Percentiles rank a stretch among this genome's conserved stretches.
These are phyloP conservation scores for Dipodomys spectabilis DNA, from an alignment of 2,113 vertebrate species.

Conservation along the genomic window DNA sequence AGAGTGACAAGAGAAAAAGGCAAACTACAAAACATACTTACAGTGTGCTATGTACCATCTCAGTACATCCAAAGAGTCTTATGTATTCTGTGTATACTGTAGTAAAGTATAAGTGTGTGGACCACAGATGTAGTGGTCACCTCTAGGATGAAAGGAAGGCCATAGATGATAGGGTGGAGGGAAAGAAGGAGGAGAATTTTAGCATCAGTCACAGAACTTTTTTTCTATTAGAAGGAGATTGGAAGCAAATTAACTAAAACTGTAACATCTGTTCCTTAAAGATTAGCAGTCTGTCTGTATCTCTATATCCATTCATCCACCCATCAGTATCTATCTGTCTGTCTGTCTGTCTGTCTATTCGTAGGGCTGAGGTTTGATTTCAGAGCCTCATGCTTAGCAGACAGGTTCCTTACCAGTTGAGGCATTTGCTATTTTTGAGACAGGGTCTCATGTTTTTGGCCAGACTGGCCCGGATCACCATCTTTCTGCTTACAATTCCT, in stretches of 20 bases:
- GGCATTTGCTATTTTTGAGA: too few relatives aligned
- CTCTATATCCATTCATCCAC: too few relatives aligned
- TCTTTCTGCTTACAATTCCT: too few relatives aligned
- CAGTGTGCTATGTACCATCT: background rate
- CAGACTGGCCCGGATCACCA: too few relatives aligned
- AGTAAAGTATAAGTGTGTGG: background rate
- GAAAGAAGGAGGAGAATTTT: background rate
- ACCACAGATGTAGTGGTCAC: background rate
- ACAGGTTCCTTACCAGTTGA: too few relatives aligned
- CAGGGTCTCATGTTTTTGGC: too few relatives aligned
- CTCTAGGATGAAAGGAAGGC: background rate
- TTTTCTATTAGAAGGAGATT: background rate
- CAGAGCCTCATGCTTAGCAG: too few relatives aligned
- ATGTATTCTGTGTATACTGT: background rate
- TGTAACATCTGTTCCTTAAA: conserved; percentile 9
- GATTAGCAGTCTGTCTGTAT: background rate
- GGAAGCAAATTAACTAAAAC: conserved; percentile 37
- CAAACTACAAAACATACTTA: background rate
- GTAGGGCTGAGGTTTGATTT: too few relatives aligned
- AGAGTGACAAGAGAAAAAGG: conserved; percentile 15
- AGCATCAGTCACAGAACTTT: background rate
- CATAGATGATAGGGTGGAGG: background rate
- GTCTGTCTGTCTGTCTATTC: background rate
- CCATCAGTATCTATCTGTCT: too few relatives aligned
- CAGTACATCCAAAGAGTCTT: background rate